These are phyloP conservation scores for Hippolais icterina DNA, from an alignment of 2,113 vertebrate genomes.

Conservation along the genomic window DNA sequence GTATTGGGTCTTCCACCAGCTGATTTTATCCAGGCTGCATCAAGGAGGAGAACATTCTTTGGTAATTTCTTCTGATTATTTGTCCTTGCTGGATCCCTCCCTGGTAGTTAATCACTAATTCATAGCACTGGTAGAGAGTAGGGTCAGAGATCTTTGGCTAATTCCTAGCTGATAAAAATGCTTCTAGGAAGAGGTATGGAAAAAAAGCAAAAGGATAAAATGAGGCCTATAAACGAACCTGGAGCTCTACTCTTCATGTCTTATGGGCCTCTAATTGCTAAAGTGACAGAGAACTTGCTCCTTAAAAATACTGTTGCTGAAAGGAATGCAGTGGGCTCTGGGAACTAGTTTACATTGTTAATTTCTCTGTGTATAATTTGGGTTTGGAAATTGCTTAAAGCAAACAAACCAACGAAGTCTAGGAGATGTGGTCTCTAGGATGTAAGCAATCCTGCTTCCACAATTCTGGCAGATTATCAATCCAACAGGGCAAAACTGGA, in stretches of 20 bases:
- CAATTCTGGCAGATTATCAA: neutral
- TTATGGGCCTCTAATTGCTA: neutral
- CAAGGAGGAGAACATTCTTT: constrained; percentile 85
- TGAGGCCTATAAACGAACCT: neutral
- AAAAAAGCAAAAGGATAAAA: neutral
- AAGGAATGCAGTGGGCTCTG: neutral
- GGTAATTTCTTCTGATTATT: constrained; percentile 74
- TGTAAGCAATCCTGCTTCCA: neutral
- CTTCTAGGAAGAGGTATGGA: neutral
- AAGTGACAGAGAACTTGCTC: neutral
- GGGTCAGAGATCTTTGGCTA: neutral
- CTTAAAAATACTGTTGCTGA: neutral
- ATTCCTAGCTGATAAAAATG: neutral
- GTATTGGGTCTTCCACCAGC: constrained; percentile 88
- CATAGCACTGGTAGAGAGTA: neutral
- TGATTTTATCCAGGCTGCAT: constrained; percentile 85
- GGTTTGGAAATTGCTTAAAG: neutral
- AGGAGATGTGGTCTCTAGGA: neutral
- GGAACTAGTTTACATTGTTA: neutral
- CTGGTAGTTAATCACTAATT: neutral
- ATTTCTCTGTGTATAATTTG: neutral
- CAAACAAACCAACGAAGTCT: neutral
- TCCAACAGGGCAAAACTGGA: neutral
- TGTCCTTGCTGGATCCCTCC: neutral
- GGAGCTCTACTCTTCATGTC: neutral